phyloP scores from a whole-genome alignment of 1,140 invertebrate species.

The Bombus picipes region DNA sequence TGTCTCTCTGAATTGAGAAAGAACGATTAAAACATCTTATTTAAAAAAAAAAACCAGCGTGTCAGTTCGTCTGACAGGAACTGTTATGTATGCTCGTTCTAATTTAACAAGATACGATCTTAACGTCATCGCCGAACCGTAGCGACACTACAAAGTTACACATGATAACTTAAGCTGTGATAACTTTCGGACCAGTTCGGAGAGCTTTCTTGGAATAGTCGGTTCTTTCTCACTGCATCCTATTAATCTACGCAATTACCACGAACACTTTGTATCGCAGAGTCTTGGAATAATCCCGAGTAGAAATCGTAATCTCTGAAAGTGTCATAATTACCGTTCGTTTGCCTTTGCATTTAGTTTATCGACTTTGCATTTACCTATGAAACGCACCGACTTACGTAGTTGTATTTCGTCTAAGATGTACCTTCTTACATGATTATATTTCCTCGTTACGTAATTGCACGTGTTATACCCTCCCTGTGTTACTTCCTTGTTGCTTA shows the following conservation, averaged over 20 bases:
- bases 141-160: not conserved
- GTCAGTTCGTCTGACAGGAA: not conserved
- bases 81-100: not conserved
- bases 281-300: not conserved
- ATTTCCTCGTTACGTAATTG: not conserved
- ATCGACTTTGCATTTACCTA: not conserved
- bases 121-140: slow-evolving; percentile 6
- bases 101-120: not conserved
- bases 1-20: no score
- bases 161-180: not conserved
- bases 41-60: no score
- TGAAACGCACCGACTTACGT: no score
- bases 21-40: no score
- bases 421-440: not conserved
- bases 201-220: not conserved
- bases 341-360: not conserved
- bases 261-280: not conserved
- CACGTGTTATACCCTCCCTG: not conserved
- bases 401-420: not conserved
- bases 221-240: not conserved
- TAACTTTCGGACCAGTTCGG: not conserved
- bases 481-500: slow-evolving; percentile 24
- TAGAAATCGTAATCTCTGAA: not conserved
- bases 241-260: not conserved
- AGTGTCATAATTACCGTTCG: not conserved